Conservation (phyloP, 2,888 invertebrate genomes). For the Diaperis boleti region DNA sequence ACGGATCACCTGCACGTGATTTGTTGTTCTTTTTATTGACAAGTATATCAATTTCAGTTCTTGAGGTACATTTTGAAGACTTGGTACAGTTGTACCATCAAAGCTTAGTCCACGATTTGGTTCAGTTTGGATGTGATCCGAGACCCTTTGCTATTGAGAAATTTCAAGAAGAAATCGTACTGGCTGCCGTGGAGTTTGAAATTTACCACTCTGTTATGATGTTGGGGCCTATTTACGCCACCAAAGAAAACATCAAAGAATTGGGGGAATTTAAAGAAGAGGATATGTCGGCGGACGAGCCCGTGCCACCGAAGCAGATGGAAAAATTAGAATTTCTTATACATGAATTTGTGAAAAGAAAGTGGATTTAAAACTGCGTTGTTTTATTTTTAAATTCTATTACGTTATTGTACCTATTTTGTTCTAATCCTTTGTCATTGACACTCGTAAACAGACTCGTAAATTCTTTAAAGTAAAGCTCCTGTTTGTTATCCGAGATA, state of each 20-base stretch:
- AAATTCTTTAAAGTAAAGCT: too few species aligned
- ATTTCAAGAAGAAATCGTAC: slow-evolving; percentile 5
- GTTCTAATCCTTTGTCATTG: too few species aligned
- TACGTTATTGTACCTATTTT: too few species aligned
- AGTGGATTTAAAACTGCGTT: slow-evolving; percentile 23
- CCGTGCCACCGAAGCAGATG: slow-evolving; percentile 2
- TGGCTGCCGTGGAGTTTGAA: slow-evolving; percentile 7
- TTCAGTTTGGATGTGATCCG: slow-evolving; percentile 5
- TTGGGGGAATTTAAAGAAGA: slow-evolving; percentile 18
- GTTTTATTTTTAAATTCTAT: too few species aligned
- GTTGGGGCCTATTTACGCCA: slow-evolving; percentile 27
- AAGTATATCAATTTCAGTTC: slow-evolving; percentile 43
- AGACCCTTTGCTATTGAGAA: not conserved
- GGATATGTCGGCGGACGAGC: not conserved
- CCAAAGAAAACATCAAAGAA: slow-evolving; percentile 5
- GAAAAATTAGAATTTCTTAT: slow-evolving; percentile 16
- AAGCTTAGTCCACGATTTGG: slow-evolving; percentile 6
- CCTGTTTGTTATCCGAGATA: too few species aligned
- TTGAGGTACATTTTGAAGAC: slow-evolving; percentile 12
- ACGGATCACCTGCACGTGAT: slow-evolving; percentile 50
- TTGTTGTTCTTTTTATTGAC: slow-evolving; percentile 53
- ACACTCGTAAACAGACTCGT: too few species aligned
- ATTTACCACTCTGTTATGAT: slow-evolving; percentile 24
- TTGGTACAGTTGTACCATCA: slow-evolving; percentile 26
- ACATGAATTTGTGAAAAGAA: slow-evolving; percentile 9